Evolutionary conservation across 2,797 vertebrate genomes (phyloP).

Genomic region (Amazona ochrocephala): DNA sequence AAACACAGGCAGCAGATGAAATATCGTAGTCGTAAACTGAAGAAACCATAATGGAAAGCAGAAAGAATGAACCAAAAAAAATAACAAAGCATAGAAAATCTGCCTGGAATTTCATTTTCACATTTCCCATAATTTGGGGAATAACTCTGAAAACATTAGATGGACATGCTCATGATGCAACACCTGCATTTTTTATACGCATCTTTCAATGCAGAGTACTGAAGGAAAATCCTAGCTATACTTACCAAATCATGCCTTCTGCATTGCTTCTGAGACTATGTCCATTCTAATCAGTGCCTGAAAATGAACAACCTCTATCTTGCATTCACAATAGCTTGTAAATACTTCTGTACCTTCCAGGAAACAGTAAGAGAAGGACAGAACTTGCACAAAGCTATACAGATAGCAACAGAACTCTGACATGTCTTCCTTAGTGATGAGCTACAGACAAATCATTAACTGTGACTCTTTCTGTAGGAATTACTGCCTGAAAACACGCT

Average conservation of each 20-base stretch:
- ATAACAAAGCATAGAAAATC: background rate
- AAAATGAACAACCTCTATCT: background rate
- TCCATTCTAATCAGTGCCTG: background rate
- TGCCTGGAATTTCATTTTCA: background rate
- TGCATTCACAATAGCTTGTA: background rate
- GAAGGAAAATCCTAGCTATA: background rate
- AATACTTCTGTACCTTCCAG: background rate
- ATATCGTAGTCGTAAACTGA: background rate
- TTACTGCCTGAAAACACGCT: background rate
- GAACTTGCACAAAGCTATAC: background rate
- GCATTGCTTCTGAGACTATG: background rate
- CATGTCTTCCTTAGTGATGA: background rate
- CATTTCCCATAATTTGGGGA: background rate
- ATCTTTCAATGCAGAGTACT: background rate
- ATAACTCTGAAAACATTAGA: background rate
- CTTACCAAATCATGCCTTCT: background rate
- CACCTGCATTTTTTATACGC: background rate
- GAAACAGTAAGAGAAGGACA: background rate
- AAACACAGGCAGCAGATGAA: background rate
- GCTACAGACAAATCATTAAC: background rate
- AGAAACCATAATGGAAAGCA: background rate
- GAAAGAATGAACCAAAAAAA: background rate
- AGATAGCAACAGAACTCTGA: background rate
- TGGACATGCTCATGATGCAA: background rate
- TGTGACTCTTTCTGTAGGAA: background rate